Conservation (phyloP, 2,797 vertebrate genomes). For the Enteromius trimaculatus region DNA sequence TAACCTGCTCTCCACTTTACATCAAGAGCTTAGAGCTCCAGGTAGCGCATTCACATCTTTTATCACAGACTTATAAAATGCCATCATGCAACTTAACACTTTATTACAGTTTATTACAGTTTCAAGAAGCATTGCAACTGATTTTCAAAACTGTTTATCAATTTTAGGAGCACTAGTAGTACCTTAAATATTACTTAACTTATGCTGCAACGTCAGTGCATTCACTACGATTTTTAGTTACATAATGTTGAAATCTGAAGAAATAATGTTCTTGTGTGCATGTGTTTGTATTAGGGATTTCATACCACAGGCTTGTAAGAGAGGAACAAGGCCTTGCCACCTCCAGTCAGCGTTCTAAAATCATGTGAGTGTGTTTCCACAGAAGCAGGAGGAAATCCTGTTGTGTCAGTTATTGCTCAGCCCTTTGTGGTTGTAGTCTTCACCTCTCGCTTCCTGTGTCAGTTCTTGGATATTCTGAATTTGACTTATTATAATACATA, state of each 20-base stretch:
- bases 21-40: slow-evolving; percentile 89
- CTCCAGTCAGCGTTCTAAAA: slow-evolving; percentile 79
- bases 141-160: slow-evolving; percentile 17
- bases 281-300: slow-evolving; percentile 82
- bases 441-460: slow-evolving; percentile 43
- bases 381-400: slow-evolving; percentile 47
- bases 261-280: slow-evolving; percentile 1
- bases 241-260: slow-evolving; percentile 8
- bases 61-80: not conserved
- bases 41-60: slow-evolving; percentile 73
- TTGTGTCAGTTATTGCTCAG: slow-evolving; percentile 42
- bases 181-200: not conserved
- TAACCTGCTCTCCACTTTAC: slow-evolving; percentile 86
- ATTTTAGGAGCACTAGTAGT: not conserved
- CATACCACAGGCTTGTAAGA: slow-evolving; percentile 91
- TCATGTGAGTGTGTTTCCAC: slow-evolving; percentile 80
- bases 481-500: not conserved
- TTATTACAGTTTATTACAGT: not conserved
- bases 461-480: slow-evolving; percentile 25
- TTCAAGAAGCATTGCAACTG: slow-evolving; percentile 12
- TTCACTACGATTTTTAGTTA: slow-evolving; percentile 14
- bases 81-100: not conserved
- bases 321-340: slow-evolving; percentile 87
- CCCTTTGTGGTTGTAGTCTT: slow-evolving; percentile 44
- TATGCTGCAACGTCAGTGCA: not conserved